Conservation (phyloP, 2,888 invertebrate genomes). For the Drosophila buzzatii region DNA sequence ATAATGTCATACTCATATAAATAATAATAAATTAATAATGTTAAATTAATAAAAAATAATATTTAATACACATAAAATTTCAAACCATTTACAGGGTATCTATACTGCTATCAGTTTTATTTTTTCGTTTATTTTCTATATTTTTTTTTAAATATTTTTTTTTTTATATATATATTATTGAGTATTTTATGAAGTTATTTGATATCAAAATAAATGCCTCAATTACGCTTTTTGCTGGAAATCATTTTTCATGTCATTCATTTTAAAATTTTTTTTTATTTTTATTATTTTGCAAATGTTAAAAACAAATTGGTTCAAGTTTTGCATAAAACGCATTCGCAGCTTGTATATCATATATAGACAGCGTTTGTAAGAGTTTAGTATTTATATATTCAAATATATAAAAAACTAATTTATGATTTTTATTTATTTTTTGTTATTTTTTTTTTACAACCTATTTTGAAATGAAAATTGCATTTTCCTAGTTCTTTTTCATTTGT, state of each 20-base stretch:
- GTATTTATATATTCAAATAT: slow-evolving; percentile 13
- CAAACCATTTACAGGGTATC: slow-evolving; percentile 11
- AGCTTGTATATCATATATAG: slow-evolving; percentile 26
- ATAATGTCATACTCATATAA: too few species aligned
- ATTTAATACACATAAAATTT: background rate
- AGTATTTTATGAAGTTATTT: slow-evolving; percentile 16
- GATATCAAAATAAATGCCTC: slow-evolving; percentile 65
- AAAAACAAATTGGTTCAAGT: slow-evolving; percentile 21
- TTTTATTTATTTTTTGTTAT: background rate
- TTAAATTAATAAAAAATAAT: too few species aligned
- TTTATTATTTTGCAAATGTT: slow-evolving; percentile 12
- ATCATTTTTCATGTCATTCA: slow-evolving; percentile 23
- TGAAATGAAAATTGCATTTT: slow-evolving; percentile 41
- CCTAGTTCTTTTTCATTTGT: background rate
- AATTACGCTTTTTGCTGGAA: slow-evolving; percentile 46
- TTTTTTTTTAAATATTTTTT: background rate
- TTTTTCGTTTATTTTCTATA: background rate
- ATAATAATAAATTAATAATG: background rate
- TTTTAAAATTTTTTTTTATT: background rate
- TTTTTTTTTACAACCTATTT: slow-evolving; percentile 48
- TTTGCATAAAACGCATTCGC: slow-evolving; percentile 15
- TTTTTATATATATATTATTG: background rate
- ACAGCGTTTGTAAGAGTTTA: slow-evolving; percentile 21
- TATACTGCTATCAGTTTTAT: background rate
- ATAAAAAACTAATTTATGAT: slow-evolving; percentile 10